A percentile compares a stretch with the other conserved stretches of the same genome.
Conservation (phyloP, 2,888 invertebrate genomes). For the Drosophila anomalata region DNA sequence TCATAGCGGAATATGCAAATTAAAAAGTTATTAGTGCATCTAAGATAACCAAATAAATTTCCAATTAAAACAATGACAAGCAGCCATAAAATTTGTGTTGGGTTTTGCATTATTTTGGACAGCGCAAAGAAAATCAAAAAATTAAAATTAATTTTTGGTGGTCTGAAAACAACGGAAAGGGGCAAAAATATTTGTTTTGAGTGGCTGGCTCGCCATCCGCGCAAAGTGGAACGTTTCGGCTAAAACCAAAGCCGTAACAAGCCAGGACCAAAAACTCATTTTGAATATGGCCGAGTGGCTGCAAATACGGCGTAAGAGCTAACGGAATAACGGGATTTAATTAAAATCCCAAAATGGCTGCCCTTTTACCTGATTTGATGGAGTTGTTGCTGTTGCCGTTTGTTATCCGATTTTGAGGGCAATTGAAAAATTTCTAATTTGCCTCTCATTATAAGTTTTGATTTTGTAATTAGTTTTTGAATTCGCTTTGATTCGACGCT, state of each 20-base stretch:
- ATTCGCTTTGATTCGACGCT: slow-evolving; percentile 24
- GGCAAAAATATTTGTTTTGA: slow-evolving; percentile 41
- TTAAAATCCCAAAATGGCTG: slow-evolving; percentile 69
- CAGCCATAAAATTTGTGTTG: slow-evolving; percentile 24
- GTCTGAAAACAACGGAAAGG: slow-evolving; percentile 23
- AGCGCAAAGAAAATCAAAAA: slow-evolving; percentile 16
- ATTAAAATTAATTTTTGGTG: slow-evolving; percentile 64
- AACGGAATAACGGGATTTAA: slow-evolving; percentile 56
- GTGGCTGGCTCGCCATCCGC: slow-evolving; percentile 40
- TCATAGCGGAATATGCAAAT: slow-evolving; percentile 62
- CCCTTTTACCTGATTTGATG: slow-evolving; percentile 53
- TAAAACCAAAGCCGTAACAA: slow-evolving; percentile 30
- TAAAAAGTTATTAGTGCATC: slow-evolving; percentile 63
- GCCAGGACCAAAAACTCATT: slow-evolving; percentile 49
- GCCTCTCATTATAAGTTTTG: slow-evolving; percentile 71
- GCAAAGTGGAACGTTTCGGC: slow-evolving; percentile 24
- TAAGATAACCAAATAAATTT: slow-evolving; percentile 73
- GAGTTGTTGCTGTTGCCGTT: slow-evolving; percentile 16
- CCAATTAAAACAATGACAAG: slow-evolving; percentile 62
- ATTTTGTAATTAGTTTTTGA: slow-evolving; percentile 73
- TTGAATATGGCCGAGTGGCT: slow-evolving; percentile 54
- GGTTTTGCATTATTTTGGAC: slow-evolving; percentile 40
- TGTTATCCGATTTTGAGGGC: slow-evolving; percentile 38
- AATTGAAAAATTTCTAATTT: slow-evolving; percentile 69
- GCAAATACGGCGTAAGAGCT: slow-evolving; percentile 45